phyloP scores from a whole-genome alignment of 2,797 vertebrate species.

The Lutjanus campechanus region DNA sequence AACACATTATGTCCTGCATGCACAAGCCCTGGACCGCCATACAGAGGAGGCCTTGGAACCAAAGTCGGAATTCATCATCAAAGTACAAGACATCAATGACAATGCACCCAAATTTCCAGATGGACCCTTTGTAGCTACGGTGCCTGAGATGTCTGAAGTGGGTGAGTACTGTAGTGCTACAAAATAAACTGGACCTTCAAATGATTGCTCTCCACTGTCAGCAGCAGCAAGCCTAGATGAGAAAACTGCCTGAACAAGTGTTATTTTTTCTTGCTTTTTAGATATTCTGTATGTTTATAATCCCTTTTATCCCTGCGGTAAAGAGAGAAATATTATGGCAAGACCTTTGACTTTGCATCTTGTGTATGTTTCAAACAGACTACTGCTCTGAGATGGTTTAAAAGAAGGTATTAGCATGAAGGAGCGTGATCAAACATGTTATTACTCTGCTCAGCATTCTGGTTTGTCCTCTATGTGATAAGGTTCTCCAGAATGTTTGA shows the following conservation, averaged over 20 bases:
- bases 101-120: constrained; percentile 98
- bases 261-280: constrained; percentile 18
- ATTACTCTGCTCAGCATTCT: constrained; percentile 24
- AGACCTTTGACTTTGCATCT: constrained; percentile 16
- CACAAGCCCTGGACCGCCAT: constrained; percentile 95
- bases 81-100: constrained; percentile 99
- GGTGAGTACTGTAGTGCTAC: constrained; percentile 86
- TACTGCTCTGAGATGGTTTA: not conserved
- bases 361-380: not conserved
- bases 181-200: constrained; percentile 19
- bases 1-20: constrained; percentile 96
- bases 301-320: not conserved
- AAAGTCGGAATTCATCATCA: constrained; percentile 99
- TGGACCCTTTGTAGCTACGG: constrained; percentile 93
- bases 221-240: constrained; percentile 9
- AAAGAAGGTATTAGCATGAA: constrained; percentile 23
- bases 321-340: not conserved
- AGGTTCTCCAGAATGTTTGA: constrained; percentile 65
- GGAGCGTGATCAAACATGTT: constrained; percentile 42
- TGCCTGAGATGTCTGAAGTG: constrained; percentile 98
- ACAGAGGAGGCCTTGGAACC: constrained; percentile 97
- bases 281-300: constrained; percentile 17
- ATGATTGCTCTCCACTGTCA: constrained; percentile 14
- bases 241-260: constrained; percentile 18
- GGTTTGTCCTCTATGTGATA: constrained; percentile 42